A percentile compares a stretch with the other conserved stretches of the same genome.
phyloP scores from a whole-genome alignment of 2,113 vertebrate species.

The Telmatochromis brichardi region DNA sequence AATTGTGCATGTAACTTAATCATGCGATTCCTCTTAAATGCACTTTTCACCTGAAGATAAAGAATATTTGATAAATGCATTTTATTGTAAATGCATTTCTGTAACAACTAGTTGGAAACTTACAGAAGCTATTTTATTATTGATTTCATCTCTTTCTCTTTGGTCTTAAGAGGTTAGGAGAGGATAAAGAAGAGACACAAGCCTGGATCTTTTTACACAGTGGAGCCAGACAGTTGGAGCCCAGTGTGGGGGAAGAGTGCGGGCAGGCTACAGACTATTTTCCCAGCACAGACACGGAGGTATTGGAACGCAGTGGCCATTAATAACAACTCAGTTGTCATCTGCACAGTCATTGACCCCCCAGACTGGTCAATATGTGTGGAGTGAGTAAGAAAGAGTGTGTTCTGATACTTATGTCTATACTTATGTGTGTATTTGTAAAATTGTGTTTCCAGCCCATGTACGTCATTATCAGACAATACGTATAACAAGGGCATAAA shows the following conservation, averaged over 20 bases:
- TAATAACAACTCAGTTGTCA: conserved; percentile 69
- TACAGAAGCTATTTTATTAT: conserved; percentile 49
- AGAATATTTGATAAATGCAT: not conserved
- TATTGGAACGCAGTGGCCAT: conserved; percentile 62
- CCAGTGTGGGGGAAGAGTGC: conserved; percentile 46
- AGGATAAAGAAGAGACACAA: conserved; percentile 55
- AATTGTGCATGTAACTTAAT: not conserved
- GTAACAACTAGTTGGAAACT: conserved; percentile 46
- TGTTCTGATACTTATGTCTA: not conserved
- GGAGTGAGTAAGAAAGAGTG: not conserved
- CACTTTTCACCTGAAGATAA: not conserved
- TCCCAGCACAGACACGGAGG: conserved; percentile 61
- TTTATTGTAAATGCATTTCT: not conserved
- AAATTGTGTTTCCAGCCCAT: not conserved
- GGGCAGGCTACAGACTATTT: conserved; percentile 42
- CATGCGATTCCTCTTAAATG: not conserved
- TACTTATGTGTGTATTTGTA: not conserved
- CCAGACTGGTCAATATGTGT: conserved; percentile 53
- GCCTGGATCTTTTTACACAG: conserved; percentile 70
- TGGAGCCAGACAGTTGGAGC: conserved; percentile 67
- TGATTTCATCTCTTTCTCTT: conserved; percentile 37
- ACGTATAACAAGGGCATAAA: not conserved
- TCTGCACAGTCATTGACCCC: conserved; percentile 57
- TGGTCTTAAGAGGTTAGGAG: conserved; percentile 60
- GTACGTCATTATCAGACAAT: not conserved